Evolutionary conservation across 2,797 vertebrate species (phyloP), one percentile per base, ranked within the genome.

Genomic region (Poecilia wingei): DNA sequence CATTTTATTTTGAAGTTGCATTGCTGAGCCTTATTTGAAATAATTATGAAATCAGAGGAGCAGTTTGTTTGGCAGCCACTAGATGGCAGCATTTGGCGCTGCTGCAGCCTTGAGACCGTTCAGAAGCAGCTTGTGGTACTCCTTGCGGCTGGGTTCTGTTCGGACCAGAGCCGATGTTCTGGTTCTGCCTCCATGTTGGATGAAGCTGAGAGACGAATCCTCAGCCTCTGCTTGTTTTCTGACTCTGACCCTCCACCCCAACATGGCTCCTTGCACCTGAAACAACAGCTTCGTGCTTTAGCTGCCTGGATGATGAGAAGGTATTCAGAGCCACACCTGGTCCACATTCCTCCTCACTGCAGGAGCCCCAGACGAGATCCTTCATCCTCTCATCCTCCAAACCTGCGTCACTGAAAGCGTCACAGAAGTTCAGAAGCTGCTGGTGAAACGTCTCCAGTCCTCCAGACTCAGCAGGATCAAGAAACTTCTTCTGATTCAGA

Each of bases 291-390:
- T 73, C 3, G 25, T 25, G 49, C 49, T 39, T n/a, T 7, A 36
- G 36, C 72, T 41, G 47, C 12, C 16, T n/a, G 31, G 28, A 1
- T 47, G 74, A 7, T 8, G 10, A 57, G 10, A 45, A 66, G 41
- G 20, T 36, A 75, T 75, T 64, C 59, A 66, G 43, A 25, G 43
- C 59, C 74, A 76, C 74, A 49, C 74, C 74, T 76, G 45, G 9
- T 22, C 31, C 75, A 76, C 45, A 51, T 47, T 64, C 57, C 43
- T 75, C 74, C 13, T 59, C 36, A 6, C 10, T 3, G 33, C 28
- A 31, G n/a, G 59, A 36, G 59, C 25, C 31, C 12, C n/a, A 61
- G 59, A 6, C 28, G 5, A 31, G 28, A 14, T 28, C 55, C n/a
- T 57, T 13, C n/a, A 28, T 57, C 55, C 1, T 57, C 55, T 13